These are phyloP conservation scores for Alligator mississippiensis DNA, from an alignment of 2,113 vertebrate species.

Conservation along the genomic window DNA sequence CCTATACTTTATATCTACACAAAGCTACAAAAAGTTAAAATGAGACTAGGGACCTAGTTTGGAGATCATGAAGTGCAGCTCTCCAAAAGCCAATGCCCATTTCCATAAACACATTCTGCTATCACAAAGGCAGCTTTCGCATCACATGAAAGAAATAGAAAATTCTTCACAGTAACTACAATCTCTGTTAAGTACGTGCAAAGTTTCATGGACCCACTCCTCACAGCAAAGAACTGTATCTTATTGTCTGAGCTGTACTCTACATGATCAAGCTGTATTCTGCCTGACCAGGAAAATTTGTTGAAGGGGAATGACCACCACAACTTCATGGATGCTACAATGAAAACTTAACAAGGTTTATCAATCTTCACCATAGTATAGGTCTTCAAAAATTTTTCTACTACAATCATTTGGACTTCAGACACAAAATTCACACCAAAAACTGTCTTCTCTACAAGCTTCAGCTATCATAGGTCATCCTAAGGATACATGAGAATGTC, in stretches of 20 bases:
- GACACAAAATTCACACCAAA: not conserved
- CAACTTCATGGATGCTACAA: not conserved
- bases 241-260: not conserved
- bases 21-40: not conserved
- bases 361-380: not conserved
- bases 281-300: not conserved
- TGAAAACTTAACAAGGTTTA: not conserved
- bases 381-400: not conserved
- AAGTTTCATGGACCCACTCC: not conserved
- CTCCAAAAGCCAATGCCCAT: not conserved
- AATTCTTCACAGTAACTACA: not conserved
- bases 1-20: not conserved
- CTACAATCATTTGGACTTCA: not conserved
- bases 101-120: not conserved
- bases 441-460: not conserved
- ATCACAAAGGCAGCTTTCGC: not conserved
- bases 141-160: not conserved
- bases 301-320: not conserved
- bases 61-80: not conserved
- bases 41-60: not conserved
- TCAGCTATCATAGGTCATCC: not conserved
- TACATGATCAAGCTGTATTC: not conserved
- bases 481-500: not conserved
- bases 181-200: too few relatives aligned
- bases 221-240: not conserved